Evolutionary conservation across 2,888 invertebrate genomes (phyloP), one percentile per base, ranked within the genome.

Genomic region (Phyto melanocephala): DNA sequence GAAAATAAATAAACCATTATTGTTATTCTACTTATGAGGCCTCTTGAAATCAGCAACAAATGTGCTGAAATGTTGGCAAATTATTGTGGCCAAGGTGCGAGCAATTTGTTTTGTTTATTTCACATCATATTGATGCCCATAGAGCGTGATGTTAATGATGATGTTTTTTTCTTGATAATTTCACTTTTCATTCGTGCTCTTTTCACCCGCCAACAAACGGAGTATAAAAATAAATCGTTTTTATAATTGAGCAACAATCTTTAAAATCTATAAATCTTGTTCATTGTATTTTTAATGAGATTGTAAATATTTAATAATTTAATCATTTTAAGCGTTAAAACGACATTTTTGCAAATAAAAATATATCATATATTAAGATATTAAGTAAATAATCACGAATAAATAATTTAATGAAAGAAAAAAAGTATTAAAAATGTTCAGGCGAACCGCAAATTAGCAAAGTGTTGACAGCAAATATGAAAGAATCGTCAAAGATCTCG

Each of bases 391-490:
- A 62, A 75, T n/a, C 45, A 28, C 50, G 13, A 40, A 74, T 70
- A 75, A 82, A 70, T 67, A 65, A 71, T 79, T 71, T 35, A 58
- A 71, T 71, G 67, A 82, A 79, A 70, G 71, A 82, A 79, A 45
- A 20, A n/a, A n/a, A n/a, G n/a, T n/a, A 67, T 67, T 80, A 58
- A 74, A 72, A 58, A 42, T 28, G 28, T 28, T 28, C 28, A 5
- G 60, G 37, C 63, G 76, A 63, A 70, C 47, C 71, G 70, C 76
- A 71, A 77, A n/a, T 63, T 60, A 22, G 52, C 45, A 77, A 65
- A 70, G 74, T 79, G 85, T 74, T 85, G 85, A 85, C 84, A 80
- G 80, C 65, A 81, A 80, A 83, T 83, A 81, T 84, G 84, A 83
- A 74, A 68, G 78, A 83, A 62, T 75, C 80, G 84, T 78, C 81